These are phyloP conservation scores for Stenolophus ochropezus DNA, from an alignment of 2,888 invertebrate species.

Conservation along the genomic window DNA sequence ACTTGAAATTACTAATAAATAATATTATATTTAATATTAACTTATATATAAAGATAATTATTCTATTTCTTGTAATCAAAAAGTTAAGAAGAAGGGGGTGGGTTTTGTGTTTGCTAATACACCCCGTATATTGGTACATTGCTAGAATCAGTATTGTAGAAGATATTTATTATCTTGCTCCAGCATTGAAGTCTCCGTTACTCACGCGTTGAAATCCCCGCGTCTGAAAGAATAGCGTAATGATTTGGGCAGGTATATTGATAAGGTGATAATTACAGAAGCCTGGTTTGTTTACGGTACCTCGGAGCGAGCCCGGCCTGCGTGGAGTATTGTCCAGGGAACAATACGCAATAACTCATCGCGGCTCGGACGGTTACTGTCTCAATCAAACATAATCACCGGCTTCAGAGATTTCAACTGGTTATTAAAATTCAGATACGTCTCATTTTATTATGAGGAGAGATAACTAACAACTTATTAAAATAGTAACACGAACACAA, in stretches of 20 bases:
- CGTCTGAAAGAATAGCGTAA: slow-evolving; percentile 31
- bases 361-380: slow-evolving; percentile 37
- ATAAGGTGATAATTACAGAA: slow-evolving; percentile 49
- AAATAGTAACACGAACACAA: not conserved
- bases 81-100: no score
- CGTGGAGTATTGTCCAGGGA: not conserved
- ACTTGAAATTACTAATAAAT: no score
- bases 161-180: not conserved
- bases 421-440: slow-evolving; percentile 50
- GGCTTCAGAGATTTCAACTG: slow-evolving; percentile 53
- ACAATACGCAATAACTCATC: not conserved
- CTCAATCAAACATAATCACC: slow-evolving; percentile 58
- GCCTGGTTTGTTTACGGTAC: slow-evolving; percentile 38
- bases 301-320: not conserved
- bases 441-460: slow-evolving; percentile 20
- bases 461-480: not conserved
- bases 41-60: no score
- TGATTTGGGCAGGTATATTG: slow-evolving; percentile 40
- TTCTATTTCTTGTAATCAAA: no score
- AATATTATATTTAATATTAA: no score
- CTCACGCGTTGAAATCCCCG: slow-evolving; percentile 2
- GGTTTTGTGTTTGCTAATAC: no score
- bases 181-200: slow-evolving; percentile 27
- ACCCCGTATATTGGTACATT: no score
- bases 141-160: no score